Conservation (phyloP, 2,797 vertebrate species). For the Spinibarbus caldwelli region DNA sequence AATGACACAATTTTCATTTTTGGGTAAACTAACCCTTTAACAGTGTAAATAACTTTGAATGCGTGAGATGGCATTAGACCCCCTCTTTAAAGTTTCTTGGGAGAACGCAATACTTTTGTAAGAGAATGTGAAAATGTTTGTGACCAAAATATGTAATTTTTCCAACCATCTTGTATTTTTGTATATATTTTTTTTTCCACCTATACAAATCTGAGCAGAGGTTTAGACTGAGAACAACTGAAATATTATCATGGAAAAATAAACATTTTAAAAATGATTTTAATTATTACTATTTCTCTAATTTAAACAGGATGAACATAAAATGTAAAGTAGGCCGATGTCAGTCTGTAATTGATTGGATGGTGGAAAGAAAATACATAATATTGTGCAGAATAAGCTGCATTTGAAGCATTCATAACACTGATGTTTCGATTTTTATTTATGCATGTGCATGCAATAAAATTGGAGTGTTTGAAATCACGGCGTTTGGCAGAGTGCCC, state of each 20-base stretch:
- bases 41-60: too few species aligned
- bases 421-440: conserved; percentile 22
- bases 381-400: not conserved
- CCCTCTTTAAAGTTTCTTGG: not conserved
- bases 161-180: not conserved
- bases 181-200: not conserved
- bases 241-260: not conserved
- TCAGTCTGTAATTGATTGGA: not conserved
- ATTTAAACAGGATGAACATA: not conserved
- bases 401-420: not conserved
- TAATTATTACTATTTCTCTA: not conserved
- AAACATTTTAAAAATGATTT: not conserved
- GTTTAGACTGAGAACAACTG: not conserved
- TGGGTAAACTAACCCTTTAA: too few species aligned
- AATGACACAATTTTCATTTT: too few species aligned
- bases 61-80: too few species aligned
- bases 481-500: conserved; percentile 71
- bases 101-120: too few species aligned
- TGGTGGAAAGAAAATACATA: conserved; percentile 9
- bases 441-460: conserved; percentile 32
- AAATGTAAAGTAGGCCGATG: not conserved
- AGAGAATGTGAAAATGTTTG: too few species aligned
- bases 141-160: not conserved
- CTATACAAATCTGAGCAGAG: not conserved
- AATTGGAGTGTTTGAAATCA: conserved; percentile 68